Base-by-base conservation (phyloP, 2,888 invertebrate genomes). In the Pelosia muscerda region DNA sequence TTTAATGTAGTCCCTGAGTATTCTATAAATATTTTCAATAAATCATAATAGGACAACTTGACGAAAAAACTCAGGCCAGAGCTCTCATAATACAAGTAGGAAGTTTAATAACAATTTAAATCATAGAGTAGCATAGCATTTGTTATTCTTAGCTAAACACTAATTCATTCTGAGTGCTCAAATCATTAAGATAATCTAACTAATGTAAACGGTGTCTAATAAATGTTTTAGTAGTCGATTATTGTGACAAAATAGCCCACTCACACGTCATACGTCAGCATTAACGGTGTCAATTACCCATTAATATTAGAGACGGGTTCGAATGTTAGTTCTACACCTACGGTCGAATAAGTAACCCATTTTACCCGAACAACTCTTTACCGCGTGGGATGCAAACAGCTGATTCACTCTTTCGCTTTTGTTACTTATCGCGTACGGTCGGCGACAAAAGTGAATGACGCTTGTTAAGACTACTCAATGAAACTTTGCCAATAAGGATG, bases 331-430 rank as follows among this genome's bases (percentile, higher is more conserved):
- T 11, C 55, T 38, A 25, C 56, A 34, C 49, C n/a, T 26, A 63
- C 55, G 26, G 10, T 19, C 34, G 10, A 13, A 1, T 13, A 38
- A 31, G 22, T 56, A n/a, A 42, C 56, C 42, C 55, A 42, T 56
- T 63, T 63, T 19, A 15, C 34, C 34, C 8, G 38, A 26, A 55
- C 26, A 25, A 25, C 15, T 49, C 49, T 49, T 49, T n/a, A 34
- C 22, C 22, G 25, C 56, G 38, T 42, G 25, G 56, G 38, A 56
- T 31, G 54, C 11, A 54, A 59, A 54, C 65, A 65, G 25, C 31
- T 42, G 63, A 63, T 57, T 26, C 54, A 5, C 55, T 23, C 22
- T 31, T 59, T 65, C 58, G 53, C 58, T 65, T 65, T 55, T 25
- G 25, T 22, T 42, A 55, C 4, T 9, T 0, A 11, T 55, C 6